These are phyloP conservation scores for Ormyrus nitidulus DNA, from an alignment of 2,888 invertebrate genomes.

Conservation along the genomic window DNA sequence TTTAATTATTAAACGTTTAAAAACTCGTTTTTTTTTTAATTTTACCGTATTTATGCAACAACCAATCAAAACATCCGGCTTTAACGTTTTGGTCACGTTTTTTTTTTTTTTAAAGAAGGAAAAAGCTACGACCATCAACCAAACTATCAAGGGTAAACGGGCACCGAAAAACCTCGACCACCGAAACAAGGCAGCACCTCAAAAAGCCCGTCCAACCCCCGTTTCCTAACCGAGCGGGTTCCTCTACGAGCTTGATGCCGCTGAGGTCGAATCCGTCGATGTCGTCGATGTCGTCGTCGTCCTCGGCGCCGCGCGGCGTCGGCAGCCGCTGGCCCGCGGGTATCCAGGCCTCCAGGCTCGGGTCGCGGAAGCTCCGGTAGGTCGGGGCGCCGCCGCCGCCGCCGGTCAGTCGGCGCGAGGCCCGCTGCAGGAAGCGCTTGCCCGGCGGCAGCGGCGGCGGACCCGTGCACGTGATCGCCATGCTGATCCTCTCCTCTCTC, in stretches of 20 bases:
- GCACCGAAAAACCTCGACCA: too few relatives aligned
- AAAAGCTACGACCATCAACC: background rate
- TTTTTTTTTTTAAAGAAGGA: background rate
- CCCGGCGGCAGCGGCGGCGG: slow-evolving; percentile 79
- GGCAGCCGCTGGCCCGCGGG: slow-evolving; percentile 52
- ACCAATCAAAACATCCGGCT: too few relatives aligned
- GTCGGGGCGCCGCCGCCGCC: slow-evolving; percentile 70
- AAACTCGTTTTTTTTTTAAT: too few relatives aligned
- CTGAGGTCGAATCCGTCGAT: slow-evolving; percentile 52
- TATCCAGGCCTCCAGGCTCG: slow-evolving; percentile 76
- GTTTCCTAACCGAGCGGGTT: slow-evolving; percentile 31
- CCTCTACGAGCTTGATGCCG: slow-evolving; percentile 61
- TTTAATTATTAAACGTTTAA: too few relatives aligned
- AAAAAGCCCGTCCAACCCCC: too few relatives aligned
- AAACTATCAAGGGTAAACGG: background rate
- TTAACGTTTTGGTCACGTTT: background rate
- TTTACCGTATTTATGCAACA: too few relatives aligned
- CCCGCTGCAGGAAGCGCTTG: slow-evolving; percentile 72
- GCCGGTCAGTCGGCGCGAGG: slow-evolving; percentile 72
- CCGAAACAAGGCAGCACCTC: too few relatives aligned
- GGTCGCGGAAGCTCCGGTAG: slow-evolving; percentile 79
- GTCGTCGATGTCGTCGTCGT: slow-evolving; percentile 53
- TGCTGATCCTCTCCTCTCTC: slow-evolving; percentile 62
- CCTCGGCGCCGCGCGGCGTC: slow-evolving; percentile 48
- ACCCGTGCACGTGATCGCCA: slow-evolving; percentile 79